phyloP scores from a whole-genome alignment of 2,888 invertebrate genomes.

The Epirrhoe alternata region DNA sequence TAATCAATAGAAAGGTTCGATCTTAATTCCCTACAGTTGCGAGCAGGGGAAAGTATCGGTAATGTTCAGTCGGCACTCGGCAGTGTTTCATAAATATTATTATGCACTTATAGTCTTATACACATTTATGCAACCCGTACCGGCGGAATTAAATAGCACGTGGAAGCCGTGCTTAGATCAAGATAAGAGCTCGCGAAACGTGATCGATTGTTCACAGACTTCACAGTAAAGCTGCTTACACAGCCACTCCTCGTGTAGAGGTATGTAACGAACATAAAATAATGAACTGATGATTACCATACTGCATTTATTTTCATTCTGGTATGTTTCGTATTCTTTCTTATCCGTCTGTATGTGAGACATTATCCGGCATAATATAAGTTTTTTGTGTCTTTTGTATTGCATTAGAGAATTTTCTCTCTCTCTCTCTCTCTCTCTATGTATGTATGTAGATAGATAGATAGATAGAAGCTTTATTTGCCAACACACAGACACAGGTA shows the following conservation, averaged over 20 bases:
- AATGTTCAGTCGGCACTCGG: constrained; percentile 45
- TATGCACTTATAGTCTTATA: constrained; percentile 46
- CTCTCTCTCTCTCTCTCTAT: no score
- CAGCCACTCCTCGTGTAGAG: constrained; percentile 22
- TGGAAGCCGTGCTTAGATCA: constrained; percentile 59
- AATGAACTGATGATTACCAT: neutral
- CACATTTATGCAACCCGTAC: constrained; percentile 57
- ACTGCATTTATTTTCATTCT: neutral
- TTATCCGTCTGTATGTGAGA: neutral
- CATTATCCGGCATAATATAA: neutral
- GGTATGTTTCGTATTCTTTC: neutral
- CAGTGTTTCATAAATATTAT: constrained; percentile 53
- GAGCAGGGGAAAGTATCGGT: constrained; percentile 51
- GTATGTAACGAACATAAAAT: constrained; percentile 1
- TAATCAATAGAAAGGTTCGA: constrained; percentile 31
- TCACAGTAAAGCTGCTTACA: constrained; percentile 19
- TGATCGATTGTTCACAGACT: constrained; percentile 65
- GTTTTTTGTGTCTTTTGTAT: no score
- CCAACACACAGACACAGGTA: no score
- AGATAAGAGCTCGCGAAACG: constrained; percentile 66
- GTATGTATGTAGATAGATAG: no score
- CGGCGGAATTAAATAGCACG: constrained; percentile 58
- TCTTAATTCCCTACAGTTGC: constrained; percentile 36
- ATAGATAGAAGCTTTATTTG: no score
- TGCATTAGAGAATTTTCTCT: no score